Conservation (phyloP, 35 echinoderm and acorn worm genomes). For the Amphiura filiformis region DNA sequence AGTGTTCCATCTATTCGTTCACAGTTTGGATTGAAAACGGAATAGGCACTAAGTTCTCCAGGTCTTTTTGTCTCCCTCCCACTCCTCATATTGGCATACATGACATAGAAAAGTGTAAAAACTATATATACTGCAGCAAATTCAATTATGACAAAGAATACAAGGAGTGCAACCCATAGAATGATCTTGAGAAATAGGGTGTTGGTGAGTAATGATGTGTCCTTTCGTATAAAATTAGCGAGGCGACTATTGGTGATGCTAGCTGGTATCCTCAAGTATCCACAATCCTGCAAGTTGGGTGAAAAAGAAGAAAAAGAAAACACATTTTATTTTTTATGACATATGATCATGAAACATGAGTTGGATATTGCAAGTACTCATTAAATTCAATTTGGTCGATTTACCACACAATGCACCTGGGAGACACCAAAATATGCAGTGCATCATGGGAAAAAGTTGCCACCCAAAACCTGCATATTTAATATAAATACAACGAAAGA, state of each 20-base stretch:
- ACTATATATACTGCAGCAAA: conserved; percentile 81
- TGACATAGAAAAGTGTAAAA: conserved; percentile 61
- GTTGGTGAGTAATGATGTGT: background rate
- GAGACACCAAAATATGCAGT: too few species aligned
- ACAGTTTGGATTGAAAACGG: conserved; percentile 96
- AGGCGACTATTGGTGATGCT: background rate
- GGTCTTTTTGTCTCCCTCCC: conserved; percentile 12
- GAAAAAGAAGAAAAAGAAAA: background rate
- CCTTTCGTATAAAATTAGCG: background rate
- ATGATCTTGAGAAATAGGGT: conserved; percentile 45
- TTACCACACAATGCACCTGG: too few species aligned
- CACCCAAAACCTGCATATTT: too few species aligned
- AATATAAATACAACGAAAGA: too few species aligned
- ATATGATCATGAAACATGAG: background rate
- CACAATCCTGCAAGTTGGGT: background rate
- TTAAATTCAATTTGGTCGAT: too few species aligned
- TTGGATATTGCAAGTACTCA: background rate
- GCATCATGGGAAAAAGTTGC: too few species aligned
- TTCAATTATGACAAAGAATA: conserved; percentile 61
- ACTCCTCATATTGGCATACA: conserved; percentile 72
- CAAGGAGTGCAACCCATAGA: conserved; percentile 68
- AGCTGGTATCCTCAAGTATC: background rate
- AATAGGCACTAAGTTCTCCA: conserved; percentile 94
- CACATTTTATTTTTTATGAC: background rate
- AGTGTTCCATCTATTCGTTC: conserved; percentile 86